Conservation (phyloP, 2,797 vertebrate species). For the Crocidura indochinensis region DNA sequence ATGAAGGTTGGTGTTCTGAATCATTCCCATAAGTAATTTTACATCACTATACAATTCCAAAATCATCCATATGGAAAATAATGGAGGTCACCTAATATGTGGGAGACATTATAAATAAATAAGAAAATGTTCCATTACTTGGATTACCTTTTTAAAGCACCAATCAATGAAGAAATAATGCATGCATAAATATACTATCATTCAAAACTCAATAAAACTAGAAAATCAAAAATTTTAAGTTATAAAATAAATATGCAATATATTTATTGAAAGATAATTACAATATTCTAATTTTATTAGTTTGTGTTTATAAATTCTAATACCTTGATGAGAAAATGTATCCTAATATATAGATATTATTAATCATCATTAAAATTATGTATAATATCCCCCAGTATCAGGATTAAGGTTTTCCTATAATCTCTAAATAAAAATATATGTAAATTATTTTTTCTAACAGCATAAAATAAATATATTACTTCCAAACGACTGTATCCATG, state of each 20-base stretch:
- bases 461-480: background rate
- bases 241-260: slow-evolving; percentile 34
- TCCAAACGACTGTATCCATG: background rate
- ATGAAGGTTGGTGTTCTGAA: slow-evolving; percentile 34
- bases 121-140: slow-evolving; percentile 52
- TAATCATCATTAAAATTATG: background rate
- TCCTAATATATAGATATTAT: background rate
- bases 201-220: slow-evolving; percentile 42
- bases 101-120: slow-evolving; percentile 34
- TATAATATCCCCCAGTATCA: too few species aligned
- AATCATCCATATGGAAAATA: slow-evolving; percentile 17
- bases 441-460: background rate
- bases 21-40: slow-evolving; percentile 18
- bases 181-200: slow-evolving; percentile 52
- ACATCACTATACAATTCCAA: background rate
- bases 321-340: background rate
- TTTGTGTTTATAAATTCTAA: background rate
- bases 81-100: slow-evolving; percentile 38
- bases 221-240: background rate
- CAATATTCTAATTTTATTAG: background rate
- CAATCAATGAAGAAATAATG: slow-evolving; percentile 51
- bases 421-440: background rate
- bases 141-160: background rate
- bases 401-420: background rate
- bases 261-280: background rate